A percentile compares a stretch with the other conserved stretches of the same genome.
These are phyloP conservation scores for Neomonachus schauinslandi DNA, from an alignment of 2,113 vertebrate genomes.

Conservation along the genomic window DNA sequence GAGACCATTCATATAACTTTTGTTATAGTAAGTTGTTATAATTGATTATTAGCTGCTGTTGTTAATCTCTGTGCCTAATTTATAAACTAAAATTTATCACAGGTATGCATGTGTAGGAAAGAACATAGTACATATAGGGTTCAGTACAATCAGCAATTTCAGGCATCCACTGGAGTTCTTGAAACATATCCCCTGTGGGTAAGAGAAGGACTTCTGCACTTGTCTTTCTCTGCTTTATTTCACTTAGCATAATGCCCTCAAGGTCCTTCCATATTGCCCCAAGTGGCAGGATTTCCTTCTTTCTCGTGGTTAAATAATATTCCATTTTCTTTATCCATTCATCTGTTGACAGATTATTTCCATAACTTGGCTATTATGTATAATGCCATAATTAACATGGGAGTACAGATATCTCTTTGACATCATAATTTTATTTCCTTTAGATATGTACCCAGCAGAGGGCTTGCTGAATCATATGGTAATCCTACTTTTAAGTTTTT, in stretches of 20 bases:
- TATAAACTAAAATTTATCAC: not conserved
- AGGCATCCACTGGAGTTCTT: not conserved
- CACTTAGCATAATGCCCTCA: not conserved
- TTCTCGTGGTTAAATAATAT: not conserved
- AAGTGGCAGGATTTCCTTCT: not conserved
- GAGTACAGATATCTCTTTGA: not conserved
- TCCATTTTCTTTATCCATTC: not conserved
- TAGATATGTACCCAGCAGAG: not conserved
- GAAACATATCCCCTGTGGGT: not conserved
- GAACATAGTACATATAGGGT: not conserved
- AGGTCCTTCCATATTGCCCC: no score
- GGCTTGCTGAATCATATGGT: not conserved
- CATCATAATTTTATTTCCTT: not conserved
- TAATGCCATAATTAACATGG: not conserved
- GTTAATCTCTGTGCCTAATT: not conserved
- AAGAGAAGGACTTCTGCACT: not conserved
- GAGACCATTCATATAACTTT: not conserved
- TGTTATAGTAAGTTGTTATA: not conserved
- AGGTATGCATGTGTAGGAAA: not conserved
- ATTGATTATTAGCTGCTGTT: not conserved
- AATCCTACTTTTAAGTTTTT: not conserved
- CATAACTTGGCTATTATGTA: not conserved
- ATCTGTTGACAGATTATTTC: not conserved
- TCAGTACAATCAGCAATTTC: not conserved
- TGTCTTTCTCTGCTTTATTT: no score